Evolutionary conservation across 1,140 invertebrate genomes (phyloP), one percentile per base, ranked within the genome.

Genomic region (Drosophila arizonae): DNA sequence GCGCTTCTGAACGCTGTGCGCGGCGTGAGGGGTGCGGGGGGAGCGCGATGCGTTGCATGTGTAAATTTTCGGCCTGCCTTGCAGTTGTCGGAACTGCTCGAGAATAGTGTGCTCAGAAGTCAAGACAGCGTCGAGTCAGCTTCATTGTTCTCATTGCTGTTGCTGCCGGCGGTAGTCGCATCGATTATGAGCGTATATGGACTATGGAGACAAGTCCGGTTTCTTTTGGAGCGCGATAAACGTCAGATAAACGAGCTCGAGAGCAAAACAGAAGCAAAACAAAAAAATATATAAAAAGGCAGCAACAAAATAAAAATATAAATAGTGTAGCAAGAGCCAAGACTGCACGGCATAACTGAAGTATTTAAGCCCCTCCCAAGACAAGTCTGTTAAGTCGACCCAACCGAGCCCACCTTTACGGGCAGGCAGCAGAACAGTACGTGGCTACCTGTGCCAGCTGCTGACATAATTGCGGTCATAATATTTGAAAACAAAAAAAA

Each of bases 241-340:
- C 82, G 81, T 78, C 75, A 88, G 76, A 82, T 88, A 88, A 87
- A 88, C 87, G 79, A 87, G 81, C 72, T 48, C 79, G 33, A 69
- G 64, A 68, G 68, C 74, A 51, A 79, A 81, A 86, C 82, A 86
- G 76, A 76, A 87, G 82, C 79, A 46, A 28, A 28, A 48, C 45
- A 54, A 17, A 10, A 54, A 9, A 51, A 24, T n/a, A n/a, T n/a
- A n/a, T n/a, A n/a, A 24, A 24, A 24, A 24, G 1, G 0, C 21
- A 50, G 3, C 2, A 51, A 52, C 28, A 30, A 52, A 10, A 13
- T 9, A 48, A 48, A 48, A 48, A 24, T 26, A 24, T 1, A 50
- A 39, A 39, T 39, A 11, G 26, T 56, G 21, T 17, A 17, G 41
- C n/a, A 24, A 71, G 68, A 51, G 41, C 45, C 41, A 48, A 55